Conservation (phyloP, 2,113 vertebrate species). For the Pelecanoides urinatrix region DNA sequence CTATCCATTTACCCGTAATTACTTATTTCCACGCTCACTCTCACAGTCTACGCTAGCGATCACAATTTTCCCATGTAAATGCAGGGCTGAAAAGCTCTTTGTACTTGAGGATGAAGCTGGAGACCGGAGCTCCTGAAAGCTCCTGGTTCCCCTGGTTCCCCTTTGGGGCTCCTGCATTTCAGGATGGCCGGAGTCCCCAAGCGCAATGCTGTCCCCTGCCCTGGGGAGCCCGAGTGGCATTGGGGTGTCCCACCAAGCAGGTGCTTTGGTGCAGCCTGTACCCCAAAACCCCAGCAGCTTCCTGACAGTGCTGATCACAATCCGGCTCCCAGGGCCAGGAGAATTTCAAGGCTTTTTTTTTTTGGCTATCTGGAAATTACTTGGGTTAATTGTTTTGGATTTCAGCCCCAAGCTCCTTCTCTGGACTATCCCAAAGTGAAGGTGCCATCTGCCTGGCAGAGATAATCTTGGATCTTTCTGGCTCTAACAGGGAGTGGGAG, state of each 20-base stretch:
- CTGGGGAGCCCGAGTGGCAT: background rate
- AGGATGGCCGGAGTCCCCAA: background rate
- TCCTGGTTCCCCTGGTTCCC: accelerated
- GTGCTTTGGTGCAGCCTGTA: background rate
- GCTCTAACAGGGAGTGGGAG: accelerated
- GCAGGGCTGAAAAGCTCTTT: background rate
- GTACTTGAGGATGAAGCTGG: background rate
- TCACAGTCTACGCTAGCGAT: background rate
- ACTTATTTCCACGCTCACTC: background rate
- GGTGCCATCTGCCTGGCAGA: background rate
- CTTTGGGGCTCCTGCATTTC: background rate
- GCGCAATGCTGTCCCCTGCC: background rate
- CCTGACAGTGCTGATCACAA: accelerated
- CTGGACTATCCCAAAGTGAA: background rate
- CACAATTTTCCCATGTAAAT: background rate
- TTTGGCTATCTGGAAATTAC: background rate
- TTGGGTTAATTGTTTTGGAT: background rate
- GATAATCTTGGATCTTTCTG: background rate
- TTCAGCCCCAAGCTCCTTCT: background rate
- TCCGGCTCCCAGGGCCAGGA: accelerated
- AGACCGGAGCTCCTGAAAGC: background rate
- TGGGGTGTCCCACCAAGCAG: background rate
- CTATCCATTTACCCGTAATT: constrained; percentile 10
- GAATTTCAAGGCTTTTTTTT: background rate
- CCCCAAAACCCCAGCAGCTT: background rate